Evolutionary conservation across 2,797 vertebrate genomes (phyloP).

Genomic region (Gambusia yucatana): DNA sequence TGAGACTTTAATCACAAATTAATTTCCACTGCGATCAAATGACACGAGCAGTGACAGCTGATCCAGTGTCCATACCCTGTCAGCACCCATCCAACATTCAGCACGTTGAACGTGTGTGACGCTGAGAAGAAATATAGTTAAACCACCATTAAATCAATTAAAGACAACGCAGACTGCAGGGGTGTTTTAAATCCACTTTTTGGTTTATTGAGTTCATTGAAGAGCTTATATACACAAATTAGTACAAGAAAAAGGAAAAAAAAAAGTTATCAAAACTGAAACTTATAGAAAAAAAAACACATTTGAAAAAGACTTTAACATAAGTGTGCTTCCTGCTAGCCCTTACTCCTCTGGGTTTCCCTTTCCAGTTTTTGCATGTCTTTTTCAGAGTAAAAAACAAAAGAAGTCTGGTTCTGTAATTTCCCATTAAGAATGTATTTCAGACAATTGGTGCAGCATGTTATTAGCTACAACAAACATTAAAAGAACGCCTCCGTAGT

Average conservation of each 20-base stretch:
- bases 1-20: slow-evolving; percentile 46
- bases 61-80: slow-evolving; percentile 16
- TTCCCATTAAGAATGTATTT: slow-evolving; percentile 51
- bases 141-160: not conserved
- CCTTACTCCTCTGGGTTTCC: not conserved
- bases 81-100: not conserved
- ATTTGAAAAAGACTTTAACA: slow-evolving; percentile 52
- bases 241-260: slow-evolving; percentile 47
- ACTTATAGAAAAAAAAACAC: slow-evolving; percentile 52
- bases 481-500: slow-evolving; percentile 52
- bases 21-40: slow-evolving; percentile 67
- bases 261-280: slow-evolving; percentile 45
- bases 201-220: slow-evolving; percentile 88
- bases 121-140: not conserved
- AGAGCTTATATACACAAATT: slow-evolving; percentile 92
- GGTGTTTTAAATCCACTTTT: slow-evolving; percentile 11
- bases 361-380: slow-evolving; percentile 4
- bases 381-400: not conserved
- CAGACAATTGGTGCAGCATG: slow-evolving; percentile 60
- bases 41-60: slow-evolving; percentile 48
- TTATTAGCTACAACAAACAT: slow-evolving; percentile 73
- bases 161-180: not conserved
- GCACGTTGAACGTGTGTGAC: not conserved
- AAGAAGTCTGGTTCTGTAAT: slow-evolving; percentile 37
- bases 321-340: slow-evolving; percentile 26